Percentiles rank a stretch among this genome's conserved stretches.
Conservation (phyloP, 2,888 invertebrate genomes). For the Aspidiotus destructor region DNA sequence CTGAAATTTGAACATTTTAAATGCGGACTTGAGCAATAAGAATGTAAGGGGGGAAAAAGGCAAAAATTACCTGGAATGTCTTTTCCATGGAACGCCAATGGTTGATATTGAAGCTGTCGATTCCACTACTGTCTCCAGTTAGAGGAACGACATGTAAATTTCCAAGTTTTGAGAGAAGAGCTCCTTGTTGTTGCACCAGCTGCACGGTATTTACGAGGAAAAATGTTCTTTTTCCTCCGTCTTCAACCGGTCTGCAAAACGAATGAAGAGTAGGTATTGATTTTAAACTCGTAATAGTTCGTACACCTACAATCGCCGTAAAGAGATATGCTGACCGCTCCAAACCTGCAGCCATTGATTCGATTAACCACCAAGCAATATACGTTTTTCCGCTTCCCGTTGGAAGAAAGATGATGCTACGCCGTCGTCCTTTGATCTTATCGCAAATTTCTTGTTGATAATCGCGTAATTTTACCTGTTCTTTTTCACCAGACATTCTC, state of each 20-base stretch:
- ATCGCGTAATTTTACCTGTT: conserved; percentile 40
- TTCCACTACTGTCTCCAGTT: conserved; percentile 57
- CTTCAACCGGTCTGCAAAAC: conserved; percentile 43
- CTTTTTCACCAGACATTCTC: too few relatives aligned
- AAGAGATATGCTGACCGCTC: conserved; percentile 42
- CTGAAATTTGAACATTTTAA: conserved; percentile 43
- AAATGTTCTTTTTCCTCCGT: conserved; percentile 66
- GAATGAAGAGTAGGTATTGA: too few relatives aligned
- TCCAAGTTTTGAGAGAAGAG: conserved; percentile 49
- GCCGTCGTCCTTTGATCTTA: too few relatives aligned
- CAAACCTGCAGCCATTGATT: conserved; percentile 48
- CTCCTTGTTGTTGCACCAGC: conserved; percentile 67
- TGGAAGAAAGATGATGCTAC: conserved; percentile 73
- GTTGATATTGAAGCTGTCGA: conserved; percentile 59
- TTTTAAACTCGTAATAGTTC: too few relatives aligned
- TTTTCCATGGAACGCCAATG: conserved; percentile 47
- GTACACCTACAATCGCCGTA: too few relatives aligned
- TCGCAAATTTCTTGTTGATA: conserved; percentile 63
- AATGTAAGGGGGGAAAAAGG: too few relatives aligned
- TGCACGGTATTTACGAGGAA: conserved; percentile 75
- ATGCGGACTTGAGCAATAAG: too few relatives aligned
- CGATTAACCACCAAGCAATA: conserved; percentile 69
- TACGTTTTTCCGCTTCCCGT: conserved; percentile 92
- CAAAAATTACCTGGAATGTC: too few relatives aligned
- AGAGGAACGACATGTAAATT: conserved; percentile 57